phyloP scores from a whole-genome alignment of 2,888 invertebrate species.

The Cartodere bifasciata region DNA sequence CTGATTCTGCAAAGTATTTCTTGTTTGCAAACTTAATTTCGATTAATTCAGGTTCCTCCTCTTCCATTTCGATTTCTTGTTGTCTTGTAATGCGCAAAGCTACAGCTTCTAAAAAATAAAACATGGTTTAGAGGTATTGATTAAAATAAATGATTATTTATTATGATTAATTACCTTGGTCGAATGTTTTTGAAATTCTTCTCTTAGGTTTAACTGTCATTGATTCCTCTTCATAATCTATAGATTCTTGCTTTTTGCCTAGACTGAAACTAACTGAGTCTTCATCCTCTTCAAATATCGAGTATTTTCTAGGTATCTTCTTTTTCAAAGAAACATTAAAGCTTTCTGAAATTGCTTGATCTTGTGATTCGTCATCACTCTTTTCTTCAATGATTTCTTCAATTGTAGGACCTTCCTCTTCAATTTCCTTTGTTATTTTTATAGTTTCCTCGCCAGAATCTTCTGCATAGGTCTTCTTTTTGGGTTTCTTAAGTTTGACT shows the following conservation, averaged over 20 bases:
- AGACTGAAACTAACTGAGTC: constrained; percentile 44
- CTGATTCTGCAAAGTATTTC: constrained; percentile 76
- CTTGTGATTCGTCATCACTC: constrained; percentile 40
- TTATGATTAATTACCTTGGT: constrained; percentile 43
- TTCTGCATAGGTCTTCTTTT: constrained; percentile 61
- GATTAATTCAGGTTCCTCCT: constrained; percentile 25
- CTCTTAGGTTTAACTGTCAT: constrained; percentile 57
- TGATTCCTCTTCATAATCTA: constrained; percentile 52
- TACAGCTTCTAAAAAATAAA: constrained; percentile 29
- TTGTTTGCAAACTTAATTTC: constrained; percentile 59
- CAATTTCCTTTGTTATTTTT: constrained; percentile 50
- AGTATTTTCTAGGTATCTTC: constrained; percentile 40
- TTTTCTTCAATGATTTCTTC: constrained; percentile 56
- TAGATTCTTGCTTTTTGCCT: constrained; percentile 35
- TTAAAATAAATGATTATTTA: too few relatives aligned
- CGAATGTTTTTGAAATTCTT: constrained; percentile 53
- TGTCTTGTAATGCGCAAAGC: constrained; percentile 37
- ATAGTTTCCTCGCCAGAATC: constrained; percentile 67
- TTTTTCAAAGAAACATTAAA: constrained; percentile 37
- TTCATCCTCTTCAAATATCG: constrained; percentile 49
- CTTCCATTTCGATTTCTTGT: constrained; percentile 30
- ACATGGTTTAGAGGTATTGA: too few relatives aligned
- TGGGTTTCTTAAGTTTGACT: constrained; percentile 63
- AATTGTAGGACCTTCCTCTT: constrained; percentile 45
- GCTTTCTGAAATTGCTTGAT: constrained; percentile 42